These are phyloP conservation scores for Pristionchus japonicus DNA, from an alignment of 2,888 invertebrate species.

Conservation along the genomic window DNA sequence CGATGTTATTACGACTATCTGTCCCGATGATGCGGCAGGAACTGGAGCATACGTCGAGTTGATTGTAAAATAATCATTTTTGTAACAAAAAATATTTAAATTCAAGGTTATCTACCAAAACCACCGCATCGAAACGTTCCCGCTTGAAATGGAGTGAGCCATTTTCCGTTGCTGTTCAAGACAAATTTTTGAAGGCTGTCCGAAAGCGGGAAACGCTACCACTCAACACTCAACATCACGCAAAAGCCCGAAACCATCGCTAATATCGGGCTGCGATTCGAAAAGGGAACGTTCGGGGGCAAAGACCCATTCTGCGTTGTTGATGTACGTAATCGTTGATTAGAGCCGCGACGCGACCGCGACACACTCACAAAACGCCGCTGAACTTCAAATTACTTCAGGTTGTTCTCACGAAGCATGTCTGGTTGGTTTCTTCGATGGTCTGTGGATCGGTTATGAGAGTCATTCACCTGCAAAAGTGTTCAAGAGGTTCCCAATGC, in stretches of 20 bases:
- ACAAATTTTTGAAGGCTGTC: neutral
- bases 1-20: neutral
- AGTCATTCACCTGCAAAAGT: neutral
- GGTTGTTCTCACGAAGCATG: neutral
- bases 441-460: neutral
- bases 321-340: too few species aligned
- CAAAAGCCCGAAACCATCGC: neutral
- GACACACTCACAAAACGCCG: too few species aligned
- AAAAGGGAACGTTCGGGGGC: neutral
- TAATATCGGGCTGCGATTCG: neutral
- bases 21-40: neutral
- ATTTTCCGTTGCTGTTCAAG: too few species aligned
- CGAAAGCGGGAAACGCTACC: neutral
- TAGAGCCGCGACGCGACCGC: too few species aligned
- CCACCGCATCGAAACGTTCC: neutral
- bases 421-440: neutral
- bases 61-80: neutral
- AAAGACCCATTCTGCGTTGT: neutral
- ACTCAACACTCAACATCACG: neutral
- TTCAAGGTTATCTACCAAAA: neutral
- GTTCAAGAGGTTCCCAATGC: neutral
- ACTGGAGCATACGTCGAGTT: neutral
- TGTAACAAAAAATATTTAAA: neutral
- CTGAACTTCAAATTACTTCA: neutral
- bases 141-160: neutral